Conservation (phyloP, 2,113 vertebrate species). For the Motacilla alba region DNA sequence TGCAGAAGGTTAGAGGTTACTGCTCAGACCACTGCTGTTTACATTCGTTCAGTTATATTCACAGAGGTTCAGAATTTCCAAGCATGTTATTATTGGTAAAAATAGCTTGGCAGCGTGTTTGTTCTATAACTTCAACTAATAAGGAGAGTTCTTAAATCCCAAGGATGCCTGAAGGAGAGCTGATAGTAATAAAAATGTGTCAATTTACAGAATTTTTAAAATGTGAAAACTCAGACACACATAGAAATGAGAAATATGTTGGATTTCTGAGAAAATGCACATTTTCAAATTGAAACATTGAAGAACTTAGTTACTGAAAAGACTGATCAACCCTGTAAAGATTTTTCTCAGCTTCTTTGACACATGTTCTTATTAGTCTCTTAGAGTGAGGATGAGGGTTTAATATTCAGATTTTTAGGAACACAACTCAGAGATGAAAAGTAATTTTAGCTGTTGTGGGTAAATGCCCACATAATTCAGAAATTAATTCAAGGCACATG, state of each 20-base stretch:
- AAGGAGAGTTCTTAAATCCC: neutral
- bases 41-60: neutral
- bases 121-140: neutral
- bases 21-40: neutral
- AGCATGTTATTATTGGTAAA: neutral
- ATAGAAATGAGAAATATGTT: neutral
- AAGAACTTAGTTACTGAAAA: neutral
- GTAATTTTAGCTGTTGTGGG: neutral
- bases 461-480: neutral
- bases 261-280: neutral
- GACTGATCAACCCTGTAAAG: neutral
- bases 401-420: neutral
- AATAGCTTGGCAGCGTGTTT: neutral
- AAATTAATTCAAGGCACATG: neutral
- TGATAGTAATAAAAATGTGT: neutral
- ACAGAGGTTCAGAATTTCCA: neutral
- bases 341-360: neutral
- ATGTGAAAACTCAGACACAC: neutral
- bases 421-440: neutral
- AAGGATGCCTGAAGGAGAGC: neutral
- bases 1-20: neutral
- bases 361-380: neutral
- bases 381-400: neutral
- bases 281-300: neutral
- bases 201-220: neutral